A percentile compares a stretch with the other conserved stretches of the same genome.
phyloP scores from a whole-genome alignment of 2,113 vertebrate genomes.

The Solenodon paradoxus region DNA sequence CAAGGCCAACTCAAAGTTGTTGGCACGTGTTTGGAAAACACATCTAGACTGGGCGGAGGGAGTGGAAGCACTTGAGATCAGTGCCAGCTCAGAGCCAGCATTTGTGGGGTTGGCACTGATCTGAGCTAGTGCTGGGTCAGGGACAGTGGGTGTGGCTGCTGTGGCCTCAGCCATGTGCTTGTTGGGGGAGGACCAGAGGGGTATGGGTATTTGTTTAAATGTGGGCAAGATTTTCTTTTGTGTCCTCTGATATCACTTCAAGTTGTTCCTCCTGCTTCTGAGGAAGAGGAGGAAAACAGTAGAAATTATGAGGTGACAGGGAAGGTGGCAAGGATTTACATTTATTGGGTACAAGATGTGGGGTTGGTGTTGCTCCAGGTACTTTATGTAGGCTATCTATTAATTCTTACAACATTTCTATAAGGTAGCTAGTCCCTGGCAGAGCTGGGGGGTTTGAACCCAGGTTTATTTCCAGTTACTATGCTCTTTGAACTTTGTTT shows the following conservation, averaged over 20 bases:
- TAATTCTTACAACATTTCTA: neutral
- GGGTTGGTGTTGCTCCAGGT: neutral
- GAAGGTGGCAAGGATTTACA: neutral
- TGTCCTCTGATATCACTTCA: neutral
- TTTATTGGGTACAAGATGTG: neutral
- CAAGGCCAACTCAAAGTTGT: constrained; percentile 30
- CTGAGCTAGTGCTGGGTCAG: neutral
- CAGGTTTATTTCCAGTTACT: constrained; percentile 24
- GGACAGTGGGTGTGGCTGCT: neutral
- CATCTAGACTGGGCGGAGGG: neutral
- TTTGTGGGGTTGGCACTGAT: constrained; percentile 27
- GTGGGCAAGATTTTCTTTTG: constrained; percentile 52
- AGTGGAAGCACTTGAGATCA: constrained; percentile 44
- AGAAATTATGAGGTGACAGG: neutral
- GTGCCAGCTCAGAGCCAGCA: constrained; percentile 51
- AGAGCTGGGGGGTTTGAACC: neutral
- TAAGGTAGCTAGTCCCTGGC: neutral
- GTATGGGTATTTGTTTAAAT: neutral
- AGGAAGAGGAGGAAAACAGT: neutral
- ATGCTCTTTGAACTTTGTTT: constrained; percentile 4
- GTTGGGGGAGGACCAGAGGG: neutral
- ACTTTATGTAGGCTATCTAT: neutral
- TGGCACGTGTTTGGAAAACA: constrained; percentile 56
- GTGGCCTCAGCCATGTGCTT: neutral
- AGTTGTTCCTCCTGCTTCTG: neutral